A percentile compares a stretch with the other conserved stretches of the same genome.
These are phyloP conservation scores for Clarias macrocephalus DNA, from an alignment of 2,113 vertebrate genomes.

Conservation along the genomic window DNA sequence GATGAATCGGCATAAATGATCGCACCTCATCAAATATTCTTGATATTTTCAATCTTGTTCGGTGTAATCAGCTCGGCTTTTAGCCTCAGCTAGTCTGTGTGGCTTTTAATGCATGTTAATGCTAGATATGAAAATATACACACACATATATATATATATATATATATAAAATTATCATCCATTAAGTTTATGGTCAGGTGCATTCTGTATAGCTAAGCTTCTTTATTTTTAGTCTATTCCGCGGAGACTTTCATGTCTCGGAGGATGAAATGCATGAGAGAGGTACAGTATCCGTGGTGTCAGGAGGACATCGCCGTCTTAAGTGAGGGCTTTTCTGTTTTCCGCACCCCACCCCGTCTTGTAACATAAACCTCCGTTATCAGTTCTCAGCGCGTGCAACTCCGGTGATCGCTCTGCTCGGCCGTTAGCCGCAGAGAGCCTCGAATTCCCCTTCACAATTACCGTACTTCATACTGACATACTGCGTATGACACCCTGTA, in stretches of 20 bases:
- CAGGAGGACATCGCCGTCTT: not conserved
- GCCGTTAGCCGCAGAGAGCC: slow-evolving; percentile 35
- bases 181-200: not conserved
- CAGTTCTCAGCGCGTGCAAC: not conserved
- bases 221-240: not conserved
- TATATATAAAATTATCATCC: too few species aligned
- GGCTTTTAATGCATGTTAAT: not conserved
- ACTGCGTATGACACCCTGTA: slow-evolving; percentile 44
- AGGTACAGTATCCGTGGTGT: not conserved
- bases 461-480: slow-evolving; percentile 48
- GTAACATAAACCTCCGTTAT: slow-evolving; percentile 29
- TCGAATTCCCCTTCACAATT: slow-evolving; percentile 49
- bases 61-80: not conserved
- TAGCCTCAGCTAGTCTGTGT: not conserved
- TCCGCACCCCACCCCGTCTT: slow-evolving; percentile 7
- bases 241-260: not conserved
- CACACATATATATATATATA: not conserved
- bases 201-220: not conserved
- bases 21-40: not conserved
- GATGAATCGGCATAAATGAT: not conserved
- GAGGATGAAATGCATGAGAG: not conserved
- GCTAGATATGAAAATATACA: not conserved
- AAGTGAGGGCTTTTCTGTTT: not conserved
- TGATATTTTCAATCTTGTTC: not conserved
- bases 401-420: slow-evolving; percentile 23